A percentile compares a stretch with the other conserved stretches of the same genome.
phyloP scores from a whole-genome alignment of 2,797 vertebrate genomes.

The Gallinago nigripennis region DNA sequence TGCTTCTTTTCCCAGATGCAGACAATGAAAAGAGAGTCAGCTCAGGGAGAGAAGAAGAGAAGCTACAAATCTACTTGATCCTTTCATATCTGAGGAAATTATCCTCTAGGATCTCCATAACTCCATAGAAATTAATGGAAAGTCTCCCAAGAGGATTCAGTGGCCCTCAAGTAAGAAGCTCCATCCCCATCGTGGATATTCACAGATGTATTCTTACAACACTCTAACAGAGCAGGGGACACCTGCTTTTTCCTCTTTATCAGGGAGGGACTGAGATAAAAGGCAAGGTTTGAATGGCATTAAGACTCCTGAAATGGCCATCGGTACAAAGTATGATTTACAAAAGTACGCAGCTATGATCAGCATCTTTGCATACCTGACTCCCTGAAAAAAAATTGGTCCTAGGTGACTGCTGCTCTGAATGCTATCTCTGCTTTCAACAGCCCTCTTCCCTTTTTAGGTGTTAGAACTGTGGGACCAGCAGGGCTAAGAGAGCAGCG shows the following conservation, averaged over 20 bases:
- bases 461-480: background rate
- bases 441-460: background rate
- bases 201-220: background rate
- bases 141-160: background rate
- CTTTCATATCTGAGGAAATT: background rate
- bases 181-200: background rate
- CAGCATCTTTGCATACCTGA: background rate
- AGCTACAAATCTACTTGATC: background rate
- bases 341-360: background rate
- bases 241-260: background rate
- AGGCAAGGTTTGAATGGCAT: background rate
- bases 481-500: background rate
- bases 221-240: background rate
- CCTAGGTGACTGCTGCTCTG: background rate
- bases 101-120: background rate
- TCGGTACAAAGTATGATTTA: background rate
- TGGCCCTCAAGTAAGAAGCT: background rate
- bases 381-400: background rate
- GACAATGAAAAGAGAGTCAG: background rate
- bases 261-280: background rate
- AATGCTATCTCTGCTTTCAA: background rate
- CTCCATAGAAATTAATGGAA: background rate
- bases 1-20: background rate
- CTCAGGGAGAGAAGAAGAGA: background rate
- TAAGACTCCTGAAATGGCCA: background rate